A percentile compares a stretch with the other conserved stretches of the same genome.
phyloP scores from a whole-genome alignment of 2,888 invertebrate genomes.

The Drosophila helvetica region DNA sequence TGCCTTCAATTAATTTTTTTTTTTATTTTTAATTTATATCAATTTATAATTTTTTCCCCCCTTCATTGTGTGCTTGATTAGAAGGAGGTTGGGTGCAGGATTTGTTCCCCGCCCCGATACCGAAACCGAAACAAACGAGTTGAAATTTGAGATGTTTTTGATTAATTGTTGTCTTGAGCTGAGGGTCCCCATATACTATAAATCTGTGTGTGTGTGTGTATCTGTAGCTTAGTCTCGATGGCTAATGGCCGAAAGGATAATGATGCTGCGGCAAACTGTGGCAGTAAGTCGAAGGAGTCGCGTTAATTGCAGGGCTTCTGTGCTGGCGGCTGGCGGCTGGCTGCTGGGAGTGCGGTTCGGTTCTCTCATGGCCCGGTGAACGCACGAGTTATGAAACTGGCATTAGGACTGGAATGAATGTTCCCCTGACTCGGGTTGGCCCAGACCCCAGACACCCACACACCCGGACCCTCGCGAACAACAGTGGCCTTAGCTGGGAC shows the following conservation, averaged over 20 bases:
- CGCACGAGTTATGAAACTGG: slow-evolving; percentile 77
- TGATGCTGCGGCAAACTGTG: slow-evolving; percentile 40
- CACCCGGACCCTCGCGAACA: slow-evolving; percentile 33
- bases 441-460: no score
- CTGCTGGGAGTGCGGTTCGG: slow-evolving; percentile 22
- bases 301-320: slow-evolving; percentile 68
- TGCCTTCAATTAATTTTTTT: slow-evolving; percentile 69
- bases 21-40: slow-evolving; percentile 66
- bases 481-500: slow-evolving; percentile 36
- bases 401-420: slow-evolving; percentile 74
- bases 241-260: slow-evolving; percentile 42
- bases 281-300: slow-evolving; percentile 48
- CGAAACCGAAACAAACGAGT: slow-evolving; percentile 52
- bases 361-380: slow-evolving; percentile 60
- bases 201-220: slow-evolving; percentile 37
- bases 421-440: slow-evolving; percentile 22
- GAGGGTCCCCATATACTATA: slow-evolving; percentile 4
- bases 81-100: slow-evolving; percentile 46
- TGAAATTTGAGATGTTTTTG: slow-evolving; percentile 59
- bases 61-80: slow-evolving; percentile 70
- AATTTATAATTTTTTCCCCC: slow-evolving; percentile 70
- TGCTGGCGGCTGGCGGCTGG: background rate
- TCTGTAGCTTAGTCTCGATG: slow-evolving; percentile 37
- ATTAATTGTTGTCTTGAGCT: slow-evolving; percentile 61
- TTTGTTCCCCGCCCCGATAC: slow-evolving; percentile 32